Percentiles rank a stretch among this genome's conserved stretches.
Evolutionary conservation across 2,888 invertebrate species (phyloP).

Genomic region (Parnassius smintheus): DNA sequence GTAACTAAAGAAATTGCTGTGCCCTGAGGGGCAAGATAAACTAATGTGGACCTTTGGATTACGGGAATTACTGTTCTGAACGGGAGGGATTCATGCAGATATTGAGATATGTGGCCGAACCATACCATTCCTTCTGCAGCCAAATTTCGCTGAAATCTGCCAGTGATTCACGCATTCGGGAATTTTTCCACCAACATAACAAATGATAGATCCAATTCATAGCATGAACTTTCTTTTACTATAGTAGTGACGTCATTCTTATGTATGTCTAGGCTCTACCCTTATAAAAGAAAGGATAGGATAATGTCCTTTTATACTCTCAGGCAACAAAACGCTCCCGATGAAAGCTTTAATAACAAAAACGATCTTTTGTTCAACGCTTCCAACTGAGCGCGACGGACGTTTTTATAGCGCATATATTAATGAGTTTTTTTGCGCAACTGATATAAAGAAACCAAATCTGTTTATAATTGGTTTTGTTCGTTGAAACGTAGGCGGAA

Average conservation of each 20-base stretch:
- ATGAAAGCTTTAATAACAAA: slow-evolving; percentile 20
- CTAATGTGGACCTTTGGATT: too few relatives aligned
- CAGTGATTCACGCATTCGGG: too few relatives aligned
- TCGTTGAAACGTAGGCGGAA: slow-evolving; percentile 3
- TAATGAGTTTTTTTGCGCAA: slow-evolving; percentile 7
- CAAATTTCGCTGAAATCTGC: too few relatives aligned
- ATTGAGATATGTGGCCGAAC: too few relatives aligned
- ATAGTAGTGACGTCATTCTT: background rate
- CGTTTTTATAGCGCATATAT: slow-evolving; percentile 16
- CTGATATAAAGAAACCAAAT: slow-evolving; percentile 4
- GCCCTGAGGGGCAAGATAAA: too few relatives aligned
- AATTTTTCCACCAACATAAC: too few relatives aligned
- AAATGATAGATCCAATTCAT: background rate
- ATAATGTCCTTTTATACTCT: slow-evolving; percentile 2
- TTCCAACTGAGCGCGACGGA: slow-evolving; percentile 10
- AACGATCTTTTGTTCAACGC: slow-evolving; percentile 16
- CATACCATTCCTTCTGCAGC: too few relatives aligned
- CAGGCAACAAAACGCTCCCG: slow-evolving; percentile 13
- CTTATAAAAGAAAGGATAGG: slow-evolving; percentile 6
- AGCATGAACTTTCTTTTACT: background rate
- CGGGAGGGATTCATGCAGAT: too few relatives aligned
- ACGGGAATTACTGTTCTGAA: too few relatives aligned
- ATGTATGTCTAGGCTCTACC: slow-evolving; percentile 12
- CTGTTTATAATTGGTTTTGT: slow-evolving; percentile 2
- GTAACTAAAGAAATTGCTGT: too few relatives aligned